Percentiles rank a stretch among this genome's conserved stretches.
Conservation (phyloP, 2,113 vertebrate genomes). For the Syngnathus typhle region DNA sequence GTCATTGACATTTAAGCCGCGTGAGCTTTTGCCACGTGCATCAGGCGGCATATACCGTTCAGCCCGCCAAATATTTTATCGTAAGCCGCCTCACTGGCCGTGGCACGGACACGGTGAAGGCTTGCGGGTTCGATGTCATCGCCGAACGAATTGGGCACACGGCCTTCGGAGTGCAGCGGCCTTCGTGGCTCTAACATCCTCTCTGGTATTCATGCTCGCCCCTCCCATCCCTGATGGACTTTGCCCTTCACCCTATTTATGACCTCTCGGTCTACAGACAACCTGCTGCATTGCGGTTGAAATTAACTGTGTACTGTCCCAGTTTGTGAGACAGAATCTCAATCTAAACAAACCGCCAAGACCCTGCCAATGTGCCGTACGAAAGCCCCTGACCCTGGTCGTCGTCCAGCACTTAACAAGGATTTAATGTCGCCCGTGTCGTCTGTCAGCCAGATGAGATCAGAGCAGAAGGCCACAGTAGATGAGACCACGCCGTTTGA, state of each 20-base stretch:
- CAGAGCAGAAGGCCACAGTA: constrained; percentile 44
- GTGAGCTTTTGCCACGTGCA: neutral
- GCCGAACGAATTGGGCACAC: neutral
- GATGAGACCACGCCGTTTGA: constrained; percentile 21
- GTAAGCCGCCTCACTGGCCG: neutral
- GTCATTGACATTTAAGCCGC: constrained; percentile 6
- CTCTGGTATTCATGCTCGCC: neutral
- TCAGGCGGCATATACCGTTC: neutral
- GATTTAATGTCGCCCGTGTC: constrained; percentile 55
- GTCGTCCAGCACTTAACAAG: constrained; percentile 64
- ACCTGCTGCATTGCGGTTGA: neutral
- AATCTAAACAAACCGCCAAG: neutral
- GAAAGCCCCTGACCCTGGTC: constrained; percentile 31
- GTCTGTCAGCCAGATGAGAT: constrained; percentile 54
- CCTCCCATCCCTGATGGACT: neutral
- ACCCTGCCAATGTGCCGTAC: constrained; percentile 18
- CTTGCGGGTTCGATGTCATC: neutral
- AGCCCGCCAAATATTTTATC: neutral
- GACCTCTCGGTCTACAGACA: neutral
- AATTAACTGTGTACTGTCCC: neutral
- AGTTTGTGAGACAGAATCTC: neutral
- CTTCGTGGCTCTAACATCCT: neutral
- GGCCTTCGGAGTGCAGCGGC: neutral
- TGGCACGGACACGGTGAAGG: neutral
- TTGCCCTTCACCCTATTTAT: constrained; percentile 1